Evolutionary conservation across 2,797 vertebrate genomes (phyloP).

Genomic region (Danionella dracula): DNA sequence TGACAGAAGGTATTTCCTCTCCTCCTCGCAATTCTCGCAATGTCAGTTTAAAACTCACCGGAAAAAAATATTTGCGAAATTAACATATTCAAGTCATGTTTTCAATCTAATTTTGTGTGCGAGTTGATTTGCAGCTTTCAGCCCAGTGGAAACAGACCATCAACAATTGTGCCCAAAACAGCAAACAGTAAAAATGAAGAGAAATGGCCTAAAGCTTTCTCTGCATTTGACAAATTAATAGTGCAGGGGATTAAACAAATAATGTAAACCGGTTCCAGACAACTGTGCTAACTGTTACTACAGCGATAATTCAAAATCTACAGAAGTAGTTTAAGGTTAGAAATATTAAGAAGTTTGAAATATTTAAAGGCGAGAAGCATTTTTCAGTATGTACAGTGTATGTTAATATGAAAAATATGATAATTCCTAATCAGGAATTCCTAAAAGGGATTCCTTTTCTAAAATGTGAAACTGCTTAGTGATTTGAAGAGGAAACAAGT

Average conservation of each 20-base stretch:
- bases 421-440: too few species aligned
- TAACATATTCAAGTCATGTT: slow-evolving; percentile 66
- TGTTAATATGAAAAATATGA: too few species aligned
- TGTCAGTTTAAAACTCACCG: slow-evolving; percentile 51
- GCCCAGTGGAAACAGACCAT: slow-evolving; percentile 88
- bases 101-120: slow-evolving; percentile 57
- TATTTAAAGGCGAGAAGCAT: background rate
- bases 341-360: background rate
- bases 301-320: slow-evolving; percentile 40
- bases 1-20: slow-evolving; percentile 54
- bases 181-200: slow-evolving; percentile 64
- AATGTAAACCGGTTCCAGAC: slow-evolving; percentile 62
- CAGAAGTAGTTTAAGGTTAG: background rate
- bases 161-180: slow-evolving; percentile 74
- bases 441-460: too few species aligned
- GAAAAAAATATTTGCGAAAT: slow-evolving; percentile 66
- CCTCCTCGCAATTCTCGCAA: slow-evolving; percentile 52
- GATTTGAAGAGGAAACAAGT: too few species aligned
- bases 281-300: slow-evolving; percentile 54
- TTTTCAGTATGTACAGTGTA: background rate
- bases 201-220: slow-evolving; percentile 68
- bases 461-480: too few species aligned
- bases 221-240: slow-evolving; percentile 64
- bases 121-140: slow-evolving; percentile 71
- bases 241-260: slow-evolving; percentile 63